Percentiles rank a stretch among this genome's conserved stretches.
Conservation (phyloP, 1,140 invertebrate species). For the Anagrus nilaparvatae region DNA sequence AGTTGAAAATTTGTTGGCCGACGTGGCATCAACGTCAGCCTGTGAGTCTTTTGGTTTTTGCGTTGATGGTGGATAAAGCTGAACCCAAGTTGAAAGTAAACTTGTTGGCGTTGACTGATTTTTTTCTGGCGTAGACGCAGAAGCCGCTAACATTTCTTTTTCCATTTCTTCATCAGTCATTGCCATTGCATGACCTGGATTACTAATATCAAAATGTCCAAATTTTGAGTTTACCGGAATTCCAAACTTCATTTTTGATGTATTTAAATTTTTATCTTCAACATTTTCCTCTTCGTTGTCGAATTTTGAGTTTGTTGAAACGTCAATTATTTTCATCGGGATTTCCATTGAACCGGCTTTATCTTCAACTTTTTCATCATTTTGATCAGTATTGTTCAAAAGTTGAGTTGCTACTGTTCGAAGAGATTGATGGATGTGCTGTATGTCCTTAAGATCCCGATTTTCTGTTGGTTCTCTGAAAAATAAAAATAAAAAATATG, state of each 20-base stretch:
- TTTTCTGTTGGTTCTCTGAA: constrained; percentile 4
- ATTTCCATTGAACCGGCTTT: constrained; percentile 13
- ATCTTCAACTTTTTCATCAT: constrained; percentile 17
- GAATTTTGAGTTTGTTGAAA: background rate
- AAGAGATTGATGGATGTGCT: constrained; percentile 35
- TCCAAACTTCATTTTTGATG: constrained; percentile 23
- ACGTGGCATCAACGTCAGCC: constrained; percentile 20
- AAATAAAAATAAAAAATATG: constrained; percentile 11
- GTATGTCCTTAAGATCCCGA: constrained; percentile 30
- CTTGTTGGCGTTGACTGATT: constrained; percentile 50
- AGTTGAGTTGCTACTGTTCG: constrained; percentile 38
- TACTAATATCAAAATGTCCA: constrained; percentile 34
- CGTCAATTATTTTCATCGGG: constrained; percentile 10
- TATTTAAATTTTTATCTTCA: constrained; percentile 6
- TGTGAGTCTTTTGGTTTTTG: constrained; percentile 17
- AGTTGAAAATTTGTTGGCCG: constrained; percentile 15
- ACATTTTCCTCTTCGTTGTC: background rate
- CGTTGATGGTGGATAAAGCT: constrained; percentile 50
- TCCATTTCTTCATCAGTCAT: constrained; percentile 39
- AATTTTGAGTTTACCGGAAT: constrained; percentile 39
- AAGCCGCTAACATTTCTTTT: constrained; percentile 27
- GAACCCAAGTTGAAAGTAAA: constrained; percentile 64
- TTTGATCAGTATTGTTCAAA: constrained; percentile 27
- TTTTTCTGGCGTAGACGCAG: constrained; percentile 29
- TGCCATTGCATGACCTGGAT: constrained; percentile 40